Base-by-base conservation (phyloP, 2,113 vertebrate genomes). In the Stercorarius parasiticus region DNA sequence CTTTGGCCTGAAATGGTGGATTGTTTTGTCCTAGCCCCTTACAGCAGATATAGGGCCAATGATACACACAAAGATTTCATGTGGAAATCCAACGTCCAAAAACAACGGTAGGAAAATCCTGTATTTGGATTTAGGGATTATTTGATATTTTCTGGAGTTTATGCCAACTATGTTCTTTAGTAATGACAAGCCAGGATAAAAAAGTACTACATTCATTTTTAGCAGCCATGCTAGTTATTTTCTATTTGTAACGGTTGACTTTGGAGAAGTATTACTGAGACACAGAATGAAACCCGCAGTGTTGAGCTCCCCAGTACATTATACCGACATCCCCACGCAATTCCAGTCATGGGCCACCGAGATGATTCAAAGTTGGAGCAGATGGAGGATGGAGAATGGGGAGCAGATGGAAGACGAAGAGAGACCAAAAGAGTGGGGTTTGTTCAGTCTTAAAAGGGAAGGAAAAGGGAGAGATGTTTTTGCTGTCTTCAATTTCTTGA, bases 41-140 rank as follows among this genome's bases (percentile, higher is more conserved):
- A 58, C 1, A 2, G 64, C 83, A 50, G 32, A 42, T 4, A 7
- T 0, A 0, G 53, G 53, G 30, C 67, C 59, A 29, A 14, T 0
- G 58, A 10, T 4, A n/a, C 0, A 22, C 26, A 15, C 23, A 12
- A 12, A 15, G 29, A 49, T 11, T n/a, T 14, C 15, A 9, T 1
- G 25, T 9, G 50, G n/a, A 84, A 82, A 82, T 47, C 25, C 43
- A 14, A 3, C 1, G 5, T 43, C 42, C 38, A n/a, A 61, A 90
- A 43, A 1, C 9, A n/a, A 34, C 0, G 7, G 79, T 16, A 13
- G 45, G 42, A 74, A 84, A 87, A 84, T 45, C 61, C 55, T 17
- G 8, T 8, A 4, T 22, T 53, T 74, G 56, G 61, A 78, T 78
- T 88, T 43, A 69, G 56, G 53, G 85, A 73, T 91, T 82, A 69